phyloP scores from a whole-genome alignment of 2,888 invertebrate genomes.

The Hirtodrosophila alboralis region DNA sequence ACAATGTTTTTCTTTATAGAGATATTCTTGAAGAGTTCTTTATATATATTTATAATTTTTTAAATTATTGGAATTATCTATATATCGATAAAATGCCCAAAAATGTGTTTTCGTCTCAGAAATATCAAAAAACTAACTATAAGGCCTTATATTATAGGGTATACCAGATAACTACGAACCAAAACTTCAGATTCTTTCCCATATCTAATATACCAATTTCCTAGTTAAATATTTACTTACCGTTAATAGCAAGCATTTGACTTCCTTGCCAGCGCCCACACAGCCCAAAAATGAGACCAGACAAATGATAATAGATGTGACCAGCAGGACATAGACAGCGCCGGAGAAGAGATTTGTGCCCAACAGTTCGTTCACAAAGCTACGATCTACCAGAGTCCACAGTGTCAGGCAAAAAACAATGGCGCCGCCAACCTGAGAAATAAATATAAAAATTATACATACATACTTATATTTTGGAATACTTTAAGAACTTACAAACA shows the following conservation, averaged over 20 bases:
- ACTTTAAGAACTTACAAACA: constrained; percentile 89
- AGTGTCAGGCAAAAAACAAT: constrained; percentile 91
- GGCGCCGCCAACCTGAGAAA: constrained; percentile 89
- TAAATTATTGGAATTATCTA: too few species aligned
- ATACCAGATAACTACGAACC: too few species aligned
- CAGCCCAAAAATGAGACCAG: constrained; percentile 95
- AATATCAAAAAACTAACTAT: too few species aligned
- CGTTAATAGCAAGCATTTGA: constrained; percentile 95
- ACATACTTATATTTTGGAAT: not conserved
- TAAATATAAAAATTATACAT: too few species aligned
- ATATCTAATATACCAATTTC: not conserved
- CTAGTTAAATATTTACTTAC: constrained; percentile 85
- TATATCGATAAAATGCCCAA: too few species aligned
- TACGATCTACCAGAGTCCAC: constrained; percentile 93
- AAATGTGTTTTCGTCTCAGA: too few species aligned
- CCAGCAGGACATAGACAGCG: constrained; percentile 92
- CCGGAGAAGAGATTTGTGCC: constrained; percentile 95
- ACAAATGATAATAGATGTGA: constrained; percentile 92
- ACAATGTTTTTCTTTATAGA: too few species aligned
- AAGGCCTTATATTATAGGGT: too few species aligned
- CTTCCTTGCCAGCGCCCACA: constrained; percentile 96
- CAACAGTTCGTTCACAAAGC: constrained; percentile 92
- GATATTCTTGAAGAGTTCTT: too few species aligned
- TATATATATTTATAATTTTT: too few species aligned
- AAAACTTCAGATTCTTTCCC: too few species aligned